Conservation (phyloP, 2,888 invertebrate genomes). For the Ennomos quercinarius region DNA sequence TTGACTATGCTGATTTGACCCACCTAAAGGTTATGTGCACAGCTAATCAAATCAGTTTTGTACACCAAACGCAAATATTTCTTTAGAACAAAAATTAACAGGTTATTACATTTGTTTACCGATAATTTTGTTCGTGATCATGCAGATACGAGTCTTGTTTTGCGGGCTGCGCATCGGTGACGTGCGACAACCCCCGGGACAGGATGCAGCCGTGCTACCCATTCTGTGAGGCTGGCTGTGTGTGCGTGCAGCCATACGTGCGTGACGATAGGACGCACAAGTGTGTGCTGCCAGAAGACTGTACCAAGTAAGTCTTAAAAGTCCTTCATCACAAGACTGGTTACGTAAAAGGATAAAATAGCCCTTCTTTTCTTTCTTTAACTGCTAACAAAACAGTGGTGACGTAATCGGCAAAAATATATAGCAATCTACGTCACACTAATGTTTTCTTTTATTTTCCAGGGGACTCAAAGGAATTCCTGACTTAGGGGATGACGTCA, state of each 20-base stretch:
- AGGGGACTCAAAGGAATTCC: conserved; percentile 80
- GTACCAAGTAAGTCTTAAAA: conserved; percentile 67
- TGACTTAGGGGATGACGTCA: conserved; percentile 68
- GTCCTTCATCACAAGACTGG: too few relatives aligned
- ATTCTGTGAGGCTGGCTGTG: conserved; percentile 79
- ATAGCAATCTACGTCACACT: too few relatives aligned
- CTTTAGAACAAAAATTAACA: too few relatives aligned
- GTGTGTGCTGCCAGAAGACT: conserved; percentile 74
- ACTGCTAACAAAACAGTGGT: too few relatives aligned
- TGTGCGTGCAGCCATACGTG: conserved; percentile 73
- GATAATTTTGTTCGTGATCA: neutral
- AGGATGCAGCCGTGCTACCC: conserved; percentile 79
- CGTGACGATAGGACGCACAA: conserved; percentile 81
- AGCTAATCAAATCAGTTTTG: too few relatives aligned
- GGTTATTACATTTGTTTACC: too few relatives aligned
- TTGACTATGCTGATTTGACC: too few relatives aligned
- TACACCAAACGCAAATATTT: too few relatives aligned
- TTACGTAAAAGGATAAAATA: too few relatives aligned
- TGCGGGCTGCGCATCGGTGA: conserved; percentile 75
- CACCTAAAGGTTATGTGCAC: too few relatives aligned
- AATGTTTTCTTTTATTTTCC: conserved; percentile 43
- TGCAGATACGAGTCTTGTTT: conserved; percentile 75
- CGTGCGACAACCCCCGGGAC: conserved; percentile 79
- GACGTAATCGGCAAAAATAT: too few relatives aligned
- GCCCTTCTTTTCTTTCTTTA: too few relatives aligned